These are phyloP conservation scores for Amazonetta brasiliensis DNA, from an alignment of 2,797 vertebrate species.

Conservation along the genomic window DNA sequence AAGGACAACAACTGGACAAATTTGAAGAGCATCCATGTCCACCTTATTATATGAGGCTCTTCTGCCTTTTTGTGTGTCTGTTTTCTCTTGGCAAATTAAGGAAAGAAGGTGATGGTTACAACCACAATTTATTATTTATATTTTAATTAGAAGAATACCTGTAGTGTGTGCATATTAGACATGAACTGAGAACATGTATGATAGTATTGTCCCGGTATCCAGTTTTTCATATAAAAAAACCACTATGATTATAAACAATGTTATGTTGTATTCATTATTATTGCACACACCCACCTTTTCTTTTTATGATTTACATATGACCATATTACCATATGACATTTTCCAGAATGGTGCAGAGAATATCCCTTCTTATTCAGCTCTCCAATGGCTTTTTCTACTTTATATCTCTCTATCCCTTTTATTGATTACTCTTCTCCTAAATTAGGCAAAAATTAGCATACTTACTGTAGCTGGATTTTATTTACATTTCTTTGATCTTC, in stretches of 20 bases:
- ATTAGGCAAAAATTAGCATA: conserved; percentile 5
- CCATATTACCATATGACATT: no score
- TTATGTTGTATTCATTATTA: background rate
- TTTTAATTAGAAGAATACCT: background rate
- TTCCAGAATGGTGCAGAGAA: background rate
- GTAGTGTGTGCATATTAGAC: background rate
- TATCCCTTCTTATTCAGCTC: background rate
- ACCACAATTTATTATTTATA: background rate
- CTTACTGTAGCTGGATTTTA: conserved; percentile 17
- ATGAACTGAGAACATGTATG: background rate
- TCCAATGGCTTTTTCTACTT: background rate
- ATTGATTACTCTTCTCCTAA: conserved; percentile 49
- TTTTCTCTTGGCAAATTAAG: background rate
- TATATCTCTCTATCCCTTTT: background rate
- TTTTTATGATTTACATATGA: background rate
- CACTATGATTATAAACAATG: background rate
- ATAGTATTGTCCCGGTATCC: background rate
- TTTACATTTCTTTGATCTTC: conserved; percentile 58
- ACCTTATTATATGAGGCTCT: background rate
- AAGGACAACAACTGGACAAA: background rate
- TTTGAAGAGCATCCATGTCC: background rate
- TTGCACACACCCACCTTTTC: background rate
- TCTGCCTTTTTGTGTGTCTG: background rate
- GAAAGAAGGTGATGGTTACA: background rate
- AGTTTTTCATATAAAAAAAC: background rate